Evolutionary conservation across 2,888 invertebrate genomes (phyloP), one percentile per base, ranked within the genome.

Genomic region (Cactoblastis cactorum): DNA sequence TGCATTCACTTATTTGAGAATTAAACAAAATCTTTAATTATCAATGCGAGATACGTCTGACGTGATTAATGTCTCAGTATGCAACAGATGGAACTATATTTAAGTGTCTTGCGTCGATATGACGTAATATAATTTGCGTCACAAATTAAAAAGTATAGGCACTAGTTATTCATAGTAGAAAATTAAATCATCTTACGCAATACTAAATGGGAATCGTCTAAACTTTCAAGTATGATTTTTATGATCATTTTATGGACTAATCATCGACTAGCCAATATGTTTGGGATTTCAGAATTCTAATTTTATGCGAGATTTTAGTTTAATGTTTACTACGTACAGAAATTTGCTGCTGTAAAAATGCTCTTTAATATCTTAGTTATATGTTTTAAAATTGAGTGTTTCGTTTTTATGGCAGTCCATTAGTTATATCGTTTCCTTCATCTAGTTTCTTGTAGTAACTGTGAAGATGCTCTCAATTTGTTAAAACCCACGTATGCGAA

Each of bases 261-360:
- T 43, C 28, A 43, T 43, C 43, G 28, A 41, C 39, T 22, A 22
- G 39, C 39, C 39, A 41, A 41, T 41, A 24, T 41, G 39, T 41
- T 41, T 41, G 15, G 28, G 28, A 43, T 32, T 32, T 17, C 43
- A 24, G 43, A 28, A 28, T 43, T 47, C 34, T 14, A 24, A 22
- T 47, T 55, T 61, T 50, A 61, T 65, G 65, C 58, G 51, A 56
- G 54, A 63, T 61, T 55, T 59, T 39, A 55, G 67, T 59, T 69
- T 69, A 64, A 59, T 68, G 59, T 70, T 69, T 67, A 65, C 59
- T 60, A 49, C 57, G 53, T 57, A 58, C 55, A 62, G 57, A 67
- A 63, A 69, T 57, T 64, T 54, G 53, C 64, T 67, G 65, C 64
- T 67, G 67, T 68, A 73, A 74, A 74, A 75, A 74, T 69, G 67